phyloP scores from a whole-genome alignment of 2,797 vertebrate genomes.

The Catostomus latipinnis region DNA sequence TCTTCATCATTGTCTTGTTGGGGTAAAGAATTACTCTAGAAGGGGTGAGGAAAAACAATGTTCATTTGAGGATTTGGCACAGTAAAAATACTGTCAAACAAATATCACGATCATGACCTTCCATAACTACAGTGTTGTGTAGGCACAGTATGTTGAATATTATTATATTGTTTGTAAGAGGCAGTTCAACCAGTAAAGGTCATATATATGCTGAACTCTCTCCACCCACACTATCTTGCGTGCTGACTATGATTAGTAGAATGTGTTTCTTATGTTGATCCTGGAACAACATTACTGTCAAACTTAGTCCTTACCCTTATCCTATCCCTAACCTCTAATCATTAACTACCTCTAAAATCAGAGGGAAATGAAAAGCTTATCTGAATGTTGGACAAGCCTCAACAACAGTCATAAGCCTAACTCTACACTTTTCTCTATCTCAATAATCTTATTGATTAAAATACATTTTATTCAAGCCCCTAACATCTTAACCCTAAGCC shows the following conservation, averaged over 20 bases:
- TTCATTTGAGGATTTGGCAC: conserved; percentile 4
- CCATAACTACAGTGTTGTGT: conserved; percentile 15
- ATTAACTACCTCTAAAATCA: background rate
- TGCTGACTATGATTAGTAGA: background rate
- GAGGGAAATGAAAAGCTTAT: background rate
- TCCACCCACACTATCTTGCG: conserved; percentile 22
- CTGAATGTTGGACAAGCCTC: background rate
- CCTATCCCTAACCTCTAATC: background rate
- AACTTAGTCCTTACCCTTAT: background rate
- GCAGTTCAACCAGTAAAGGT: conserved; percentile 47
- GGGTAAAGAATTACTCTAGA: conserved; percentile 53
- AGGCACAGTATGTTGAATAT: conserved; percentile 35
- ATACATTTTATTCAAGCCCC: too few species aligned
- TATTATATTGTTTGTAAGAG: conserved; percentile 50
- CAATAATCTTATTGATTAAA: too few species aligned
- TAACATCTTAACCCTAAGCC: too few species aligned
- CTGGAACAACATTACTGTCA: background rate
- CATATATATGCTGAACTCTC: conserved; percentile 39
- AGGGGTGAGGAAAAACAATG: background rate
- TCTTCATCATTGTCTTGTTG: conserved; percentile 50
- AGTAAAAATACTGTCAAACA: background rate
- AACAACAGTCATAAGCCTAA: background rate
- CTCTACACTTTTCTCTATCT: too few species aligned
- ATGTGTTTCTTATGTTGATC: background rate
- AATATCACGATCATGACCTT: conserved; percentile 31